phyloP scores from a whole-genome alignment of 1,140 invertebrate species.

The Drosophila setifemur region DNA sequence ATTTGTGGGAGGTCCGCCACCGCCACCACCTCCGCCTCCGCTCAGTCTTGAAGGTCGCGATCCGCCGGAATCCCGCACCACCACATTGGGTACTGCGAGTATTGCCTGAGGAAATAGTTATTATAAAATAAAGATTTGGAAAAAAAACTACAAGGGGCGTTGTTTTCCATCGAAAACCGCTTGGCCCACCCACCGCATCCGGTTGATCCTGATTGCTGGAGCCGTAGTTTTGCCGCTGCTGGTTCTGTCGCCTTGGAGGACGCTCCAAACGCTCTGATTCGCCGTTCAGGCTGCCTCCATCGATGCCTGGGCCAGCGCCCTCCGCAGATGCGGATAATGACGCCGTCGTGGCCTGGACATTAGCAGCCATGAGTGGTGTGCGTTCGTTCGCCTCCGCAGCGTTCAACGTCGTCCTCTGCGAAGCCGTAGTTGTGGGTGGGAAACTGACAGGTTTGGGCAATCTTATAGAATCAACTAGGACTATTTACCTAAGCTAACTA shows the following conservation, averaged over 20 bases:
- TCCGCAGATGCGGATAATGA: constrained; percentile 7
- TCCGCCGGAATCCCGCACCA: constrained; percentile 33
- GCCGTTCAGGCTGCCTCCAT: constrained; percentile 36
- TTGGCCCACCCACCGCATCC: constrained; percentile 48
- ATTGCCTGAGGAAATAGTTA: constrained; percentile 39
- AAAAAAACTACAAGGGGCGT: too few relatives aligned
- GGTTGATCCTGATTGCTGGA: constrained; percentile 52
- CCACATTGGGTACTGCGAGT: constrained; percentile 67
- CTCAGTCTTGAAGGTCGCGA: constrained; percentile 41
- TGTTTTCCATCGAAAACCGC: too few relatives aligned
- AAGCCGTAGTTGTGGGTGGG: constrained; percentile 57
- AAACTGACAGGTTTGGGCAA: background rate
- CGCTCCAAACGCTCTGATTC: constrained; percentile 65
- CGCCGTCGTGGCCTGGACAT: constrained; percentile 85
- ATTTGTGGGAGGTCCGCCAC: constrained; percentile 5
- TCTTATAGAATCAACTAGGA: background rate
- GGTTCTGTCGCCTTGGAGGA: constrained; percentile 57
- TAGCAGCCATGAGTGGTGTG: constrained; percentile 91
- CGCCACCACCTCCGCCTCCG: constrained; percentile 27
- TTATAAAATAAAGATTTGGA: too few relatives aligned
- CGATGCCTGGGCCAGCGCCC: constrained; percentile 13
- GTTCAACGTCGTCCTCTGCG: constrained; percentile 45
- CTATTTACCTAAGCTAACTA: background rate
- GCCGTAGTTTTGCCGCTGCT: constrained; percentile 40
- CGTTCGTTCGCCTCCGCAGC: constrained; percentile 85